phyloP scores from a whole-genome alignment of 2,888 invertebrate genomes.

The Synanthedon andrenaeformis region DNA sequence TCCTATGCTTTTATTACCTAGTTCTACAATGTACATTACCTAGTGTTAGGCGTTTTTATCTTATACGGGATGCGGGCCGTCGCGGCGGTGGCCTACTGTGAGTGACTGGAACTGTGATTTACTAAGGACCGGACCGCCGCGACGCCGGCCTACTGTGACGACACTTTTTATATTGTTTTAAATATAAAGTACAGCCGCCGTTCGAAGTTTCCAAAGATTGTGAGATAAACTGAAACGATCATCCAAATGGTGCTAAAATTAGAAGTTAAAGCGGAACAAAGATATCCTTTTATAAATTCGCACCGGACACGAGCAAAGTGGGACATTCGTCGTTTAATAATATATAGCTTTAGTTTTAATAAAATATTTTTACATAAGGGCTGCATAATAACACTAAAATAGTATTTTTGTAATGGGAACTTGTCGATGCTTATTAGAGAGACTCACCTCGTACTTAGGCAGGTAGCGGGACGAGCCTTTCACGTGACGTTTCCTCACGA shows the following conservation, averaged over 20 bases:
- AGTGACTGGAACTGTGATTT: conserved; percentile 58
- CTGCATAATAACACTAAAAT: background rate
- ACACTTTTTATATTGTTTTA: conserved; percentile 66
- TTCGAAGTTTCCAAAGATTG: conserved; percentile 46
- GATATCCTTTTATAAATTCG: background rate
- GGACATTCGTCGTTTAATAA: background rate
- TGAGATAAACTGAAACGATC: conserved; percentile 34
- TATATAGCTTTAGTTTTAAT: too few relatives aligned
- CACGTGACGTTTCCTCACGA: conserved; percentile 92
- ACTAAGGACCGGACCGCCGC: conserved; percentile 24
- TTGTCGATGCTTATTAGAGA: background rate
- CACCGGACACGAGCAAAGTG: background rate
- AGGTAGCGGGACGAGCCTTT: conserved; percentile 88
- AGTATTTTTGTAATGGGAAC: conserved; percentile 7
- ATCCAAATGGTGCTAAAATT: conserved; percentile 59
- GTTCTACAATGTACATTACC: conserved; percentile 30
- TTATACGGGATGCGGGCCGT: conserved; percentile 61
- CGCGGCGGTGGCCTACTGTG: conserved; percentile 44
- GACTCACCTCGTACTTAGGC: conserved; percentile 88
- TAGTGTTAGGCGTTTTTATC: conserved; percentile 40
- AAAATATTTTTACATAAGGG: conserved; percentile 9
- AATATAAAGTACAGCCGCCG: conserved; percentile 62
- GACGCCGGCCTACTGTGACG: conserved; percentile 47
- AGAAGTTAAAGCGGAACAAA: conserved; percentile 16
- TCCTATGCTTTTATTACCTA: conserved; percentile 22